Conservation (phyloP, 1,140 invertebrate species). For the Leptopilina clavipes region DNA sequence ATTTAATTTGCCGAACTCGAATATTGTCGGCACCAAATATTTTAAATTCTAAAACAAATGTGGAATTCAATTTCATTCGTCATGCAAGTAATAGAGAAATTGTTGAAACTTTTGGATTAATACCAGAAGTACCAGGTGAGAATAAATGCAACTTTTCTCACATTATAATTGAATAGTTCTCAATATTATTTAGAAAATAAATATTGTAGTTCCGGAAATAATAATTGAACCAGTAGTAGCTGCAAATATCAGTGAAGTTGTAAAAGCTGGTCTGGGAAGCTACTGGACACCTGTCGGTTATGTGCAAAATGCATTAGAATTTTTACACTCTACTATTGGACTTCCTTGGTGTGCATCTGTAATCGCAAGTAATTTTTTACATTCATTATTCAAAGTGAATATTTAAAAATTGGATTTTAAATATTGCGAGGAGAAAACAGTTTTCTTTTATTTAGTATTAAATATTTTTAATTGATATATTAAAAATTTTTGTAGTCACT, state of each 20-base stretch:
- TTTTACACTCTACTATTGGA: slow-evolving; percentile 83
- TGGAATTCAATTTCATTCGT: not conserved
- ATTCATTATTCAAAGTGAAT: no score
- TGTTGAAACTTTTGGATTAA: not conserved
- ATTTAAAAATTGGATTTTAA: no score
- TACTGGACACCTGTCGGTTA: slow-evolving; percentile 87
- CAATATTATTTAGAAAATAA: not conserved
- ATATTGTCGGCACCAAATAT: not conserved
- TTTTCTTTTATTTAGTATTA: no score
- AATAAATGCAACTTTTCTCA: not conserved
- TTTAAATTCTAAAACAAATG: not conserved
- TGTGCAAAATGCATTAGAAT: slow-evolving; percentile 87
- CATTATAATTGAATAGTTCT: not conserved
- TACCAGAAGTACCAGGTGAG: not conserved
- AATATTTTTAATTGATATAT: no score
- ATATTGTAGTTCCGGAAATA: not conserved
- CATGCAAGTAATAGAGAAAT: slow-evolving; percentile 1
- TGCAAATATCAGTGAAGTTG: slow-evolving; percentile 4
- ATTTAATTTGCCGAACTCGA: slow-evolving; percentile 8
- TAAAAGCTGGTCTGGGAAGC: slow-evolving; percentile 86
- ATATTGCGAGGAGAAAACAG: no score
- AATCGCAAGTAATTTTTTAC: slow-evolving; percentile 78
- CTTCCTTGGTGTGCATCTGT: slow-evolving; percentile 95
- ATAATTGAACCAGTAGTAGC: not conserved
- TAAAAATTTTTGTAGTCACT: slow-evolving; percentile 79